Conservation (phyloP, 2,113 vertebrate species). For the Cyanoliseus patagonus region DNA sequence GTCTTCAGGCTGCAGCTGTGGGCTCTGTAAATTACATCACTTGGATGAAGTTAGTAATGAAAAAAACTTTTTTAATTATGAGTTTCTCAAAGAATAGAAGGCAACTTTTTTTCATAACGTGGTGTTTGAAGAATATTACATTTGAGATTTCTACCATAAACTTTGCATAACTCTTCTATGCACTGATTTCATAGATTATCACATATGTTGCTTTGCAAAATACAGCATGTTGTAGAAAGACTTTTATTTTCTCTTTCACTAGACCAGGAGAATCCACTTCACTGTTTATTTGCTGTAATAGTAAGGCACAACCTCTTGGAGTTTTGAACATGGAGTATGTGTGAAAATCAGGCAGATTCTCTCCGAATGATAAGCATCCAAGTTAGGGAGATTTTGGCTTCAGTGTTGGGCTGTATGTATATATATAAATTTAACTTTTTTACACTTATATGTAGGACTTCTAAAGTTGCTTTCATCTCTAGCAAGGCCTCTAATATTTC, state of each 20-base stretch:
- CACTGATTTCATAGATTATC: not conserved
- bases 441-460: not conserved
- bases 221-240: not conserved
- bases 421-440: not conserved
- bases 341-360: not conserved
- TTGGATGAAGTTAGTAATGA: not conserved
- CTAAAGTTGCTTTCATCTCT: not conserved
- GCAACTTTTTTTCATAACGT: not conserved
- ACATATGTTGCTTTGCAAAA: not conserved
- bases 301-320: not conserved
- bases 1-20: not conserved
- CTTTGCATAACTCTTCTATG: not conserved
- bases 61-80: not conserved
- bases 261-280: not conserved
- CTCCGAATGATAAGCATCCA: not conserved
- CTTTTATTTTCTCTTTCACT: not conserved
- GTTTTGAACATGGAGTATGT: not conserved
- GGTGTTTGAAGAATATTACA: not conserved
- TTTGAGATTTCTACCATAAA: not conserved
- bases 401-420: not conserved
- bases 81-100: not conserved
- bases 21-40: not conserved
- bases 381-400: not conserved
- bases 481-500: not conserved
- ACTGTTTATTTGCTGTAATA: not conserved